A percentile compares a stretch with the other conserved stretches of the same genome.
Evolutionary conservation across 2,888 invertebrate species (phyloP).

Genomic region (Argyresthia albistria): DNA sequence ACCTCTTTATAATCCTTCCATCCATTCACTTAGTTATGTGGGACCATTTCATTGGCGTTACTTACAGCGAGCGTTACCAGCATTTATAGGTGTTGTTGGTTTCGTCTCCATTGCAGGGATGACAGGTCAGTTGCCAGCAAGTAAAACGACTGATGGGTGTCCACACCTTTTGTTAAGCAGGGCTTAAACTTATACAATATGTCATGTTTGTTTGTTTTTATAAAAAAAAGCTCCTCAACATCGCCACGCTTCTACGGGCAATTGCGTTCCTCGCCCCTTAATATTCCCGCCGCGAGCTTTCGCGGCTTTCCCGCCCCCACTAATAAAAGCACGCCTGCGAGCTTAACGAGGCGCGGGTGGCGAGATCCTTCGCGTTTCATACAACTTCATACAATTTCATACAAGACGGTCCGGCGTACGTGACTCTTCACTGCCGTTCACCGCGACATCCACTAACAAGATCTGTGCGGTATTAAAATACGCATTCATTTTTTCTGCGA

Average conservation of each 20-base stretch:
- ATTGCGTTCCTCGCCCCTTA: conserved; percentile 52
- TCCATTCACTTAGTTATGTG: no score
- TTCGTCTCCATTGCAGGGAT: no score
- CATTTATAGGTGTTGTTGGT: no score
- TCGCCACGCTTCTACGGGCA: conserved; percentile 19
- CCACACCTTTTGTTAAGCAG: no score
- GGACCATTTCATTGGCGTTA: no score
- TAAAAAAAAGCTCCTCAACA: neutral
- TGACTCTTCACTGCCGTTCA: conserved; percentile 44
- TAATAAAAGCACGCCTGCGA: conserved; percentile 69
- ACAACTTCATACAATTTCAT: conserved; percentile 11
- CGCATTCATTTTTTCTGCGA: neutral
- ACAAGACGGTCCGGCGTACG: conserved; percentile 27
- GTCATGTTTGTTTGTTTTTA: neutral
- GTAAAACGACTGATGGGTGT: no score
- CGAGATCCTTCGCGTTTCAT: conserved; percentile 46
- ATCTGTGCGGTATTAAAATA: conserved; percentile 44
- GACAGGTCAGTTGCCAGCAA: no score
- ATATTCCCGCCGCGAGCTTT: conserved; percentile 60
- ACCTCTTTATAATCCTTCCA: no score
- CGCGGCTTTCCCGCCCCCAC: conserved; percentile 46
- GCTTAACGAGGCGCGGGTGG: conserved; percentile 66
- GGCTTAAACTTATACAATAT: no score
- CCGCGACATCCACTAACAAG: conserved; percentile 36
- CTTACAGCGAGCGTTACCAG: no score